Evolutionary conservation across 2,797 vertebrate genomes (phyloP).

Genomic region (Amblyraja radiata): DNA sequence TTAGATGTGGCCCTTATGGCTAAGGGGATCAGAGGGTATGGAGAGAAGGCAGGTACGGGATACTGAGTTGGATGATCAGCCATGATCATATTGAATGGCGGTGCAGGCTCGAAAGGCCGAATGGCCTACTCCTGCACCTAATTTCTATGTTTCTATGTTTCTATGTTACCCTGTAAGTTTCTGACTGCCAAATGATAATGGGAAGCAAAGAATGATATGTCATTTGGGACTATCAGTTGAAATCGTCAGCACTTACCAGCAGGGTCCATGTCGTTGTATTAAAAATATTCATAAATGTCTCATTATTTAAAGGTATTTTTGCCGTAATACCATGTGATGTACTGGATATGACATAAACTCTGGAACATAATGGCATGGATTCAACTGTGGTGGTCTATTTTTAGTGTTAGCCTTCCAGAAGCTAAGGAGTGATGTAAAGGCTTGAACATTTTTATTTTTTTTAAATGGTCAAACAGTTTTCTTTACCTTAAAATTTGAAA

Average conservation of each 20-base stretch:
- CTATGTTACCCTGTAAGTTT: too few species aligned
- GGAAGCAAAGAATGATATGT: too few species aligned
- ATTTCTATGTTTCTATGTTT: too few species aligned
- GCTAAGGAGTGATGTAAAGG: not conserved
- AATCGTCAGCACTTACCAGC: not conserved
- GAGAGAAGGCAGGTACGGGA: too few species aligned
- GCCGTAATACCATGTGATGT: not conserved
- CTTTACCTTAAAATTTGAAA: not conserved
- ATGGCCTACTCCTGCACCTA: too few species aligned
- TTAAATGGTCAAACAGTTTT: not conserved
- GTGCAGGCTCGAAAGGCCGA: too few species aligned
- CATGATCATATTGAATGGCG: too few species aligned
- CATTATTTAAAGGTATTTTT: not conserved
- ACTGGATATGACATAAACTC: not conserved
- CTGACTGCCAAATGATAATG: too few species aligned
- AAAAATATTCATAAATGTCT: not conserved
- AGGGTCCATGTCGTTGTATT: not conserved
- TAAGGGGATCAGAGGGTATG: too few species aligned
- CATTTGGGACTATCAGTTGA: not conserved
- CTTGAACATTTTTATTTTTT: not conserved
- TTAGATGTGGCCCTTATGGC: too few species aligned
- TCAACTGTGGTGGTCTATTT: not conserved
- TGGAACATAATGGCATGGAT: not conserved
- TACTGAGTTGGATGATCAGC: too few species aligned
- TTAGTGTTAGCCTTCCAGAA: not conserved